Evolutionary conservation across 2,113 vertebrate genomes (phyloP).

Genomic region (Centrocercus urophasianus): DNA sequence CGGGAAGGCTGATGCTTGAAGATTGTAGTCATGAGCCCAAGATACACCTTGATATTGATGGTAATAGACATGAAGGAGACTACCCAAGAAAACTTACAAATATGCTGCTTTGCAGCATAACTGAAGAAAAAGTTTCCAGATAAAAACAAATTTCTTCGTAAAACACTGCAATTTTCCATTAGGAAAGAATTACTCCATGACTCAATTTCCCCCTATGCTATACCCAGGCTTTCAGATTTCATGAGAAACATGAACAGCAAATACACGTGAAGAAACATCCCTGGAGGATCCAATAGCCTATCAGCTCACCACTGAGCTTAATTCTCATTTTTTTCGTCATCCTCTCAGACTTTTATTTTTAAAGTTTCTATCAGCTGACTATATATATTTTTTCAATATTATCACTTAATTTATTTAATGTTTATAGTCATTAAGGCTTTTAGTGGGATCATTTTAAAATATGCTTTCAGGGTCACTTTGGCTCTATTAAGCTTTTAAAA

Average conservation of each 20-base stretch:
- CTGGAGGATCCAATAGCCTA: neutral
- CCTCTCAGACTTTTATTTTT: slow-evolving; percentile 20
- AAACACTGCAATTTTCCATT: neutral
- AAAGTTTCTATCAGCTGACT: neutral
- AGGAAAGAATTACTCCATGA: neutral
- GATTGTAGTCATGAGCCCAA: neutral
- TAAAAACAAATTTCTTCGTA: neutral
- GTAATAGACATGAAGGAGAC: neutral
- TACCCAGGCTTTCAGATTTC: neutral
- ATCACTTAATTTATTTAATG: slow-evolving; percentile 43
- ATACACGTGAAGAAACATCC: neutral
- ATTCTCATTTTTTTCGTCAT: neutral
- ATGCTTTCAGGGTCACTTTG: slow-evolving; percentile 12
- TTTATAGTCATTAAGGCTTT: slow-evolving; percentile 55
- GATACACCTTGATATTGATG: neutral
- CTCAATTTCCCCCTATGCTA: neutral
- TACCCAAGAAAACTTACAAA: neutral
- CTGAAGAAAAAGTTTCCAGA: neutral
- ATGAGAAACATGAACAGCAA: neutral
- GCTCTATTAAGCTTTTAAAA: slow-evolving; percentile 60
- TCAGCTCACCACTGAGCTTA: neutral
- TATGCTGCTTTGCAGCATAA: neutral
- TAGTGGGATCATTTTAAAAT: slow-evolving; percentile 31
- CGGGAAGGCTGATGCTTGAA: neutral
- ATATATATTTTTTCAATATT: neutral